A percentile compares a stretch with the other conserved stretches of the same genome.
Conservation (phyloP, 2,113 vertebrate species). For the Malurus cyaneus region DNA sequence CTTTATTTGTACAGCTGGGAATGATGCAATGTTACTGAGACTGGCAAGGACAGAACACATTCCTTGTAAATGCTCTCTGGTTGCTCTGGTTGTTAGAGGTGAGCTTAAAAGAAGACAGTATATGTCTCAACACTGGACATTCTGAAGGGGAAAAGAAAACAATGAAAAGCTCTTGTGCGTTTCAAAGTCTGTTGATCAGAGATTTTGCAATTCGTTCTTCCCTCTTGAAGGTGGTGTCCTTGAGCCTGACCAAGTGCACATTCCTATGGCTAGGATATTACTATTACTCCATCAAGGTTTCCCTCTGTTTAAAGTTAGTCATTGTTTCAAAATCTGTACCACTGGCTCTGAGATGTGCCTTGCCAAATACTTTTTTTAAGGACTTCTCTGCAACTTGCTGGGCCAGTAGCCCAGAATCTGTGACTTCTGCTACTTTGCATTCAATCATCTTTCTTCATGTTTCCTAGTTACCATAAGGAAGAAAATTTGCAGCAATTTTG, state of each 20-base stretch:
- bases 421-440: neutral
- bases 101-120: neutral
- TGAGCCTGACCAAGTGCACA: neutral
- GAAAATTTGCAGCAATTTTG: neutral
- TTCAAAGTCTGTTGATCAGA: neutral
- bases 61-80: neutral
- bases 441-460: neutral
- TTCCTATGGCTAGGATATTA: neutral
- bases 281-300: neutral
- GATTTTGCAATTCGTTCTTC: neutral
- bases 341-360: neutral
- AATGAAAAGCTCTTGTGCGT: neutral
- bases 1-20: neutral
- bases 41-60: neutral
- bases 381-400: neutral
- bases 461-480: neutral
- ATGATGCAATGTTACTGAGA: neutral
- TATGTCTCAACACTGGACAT: neutral
- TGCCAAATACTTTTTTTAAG: neutral
- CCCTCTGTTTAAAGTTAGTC: neutral
- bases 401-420: neutral
- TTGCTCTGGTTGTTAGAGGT: neutral
- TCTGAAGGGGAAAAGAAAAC: neutral
- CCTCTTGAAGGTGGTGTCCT: neutral
- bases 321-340: neutral